A percentile compares a stretch with the other conserved stretches of the same genome.
Conservation (phyloP, 2,888 invertebrate genomes). For the Lymantria dispar region DNA sequence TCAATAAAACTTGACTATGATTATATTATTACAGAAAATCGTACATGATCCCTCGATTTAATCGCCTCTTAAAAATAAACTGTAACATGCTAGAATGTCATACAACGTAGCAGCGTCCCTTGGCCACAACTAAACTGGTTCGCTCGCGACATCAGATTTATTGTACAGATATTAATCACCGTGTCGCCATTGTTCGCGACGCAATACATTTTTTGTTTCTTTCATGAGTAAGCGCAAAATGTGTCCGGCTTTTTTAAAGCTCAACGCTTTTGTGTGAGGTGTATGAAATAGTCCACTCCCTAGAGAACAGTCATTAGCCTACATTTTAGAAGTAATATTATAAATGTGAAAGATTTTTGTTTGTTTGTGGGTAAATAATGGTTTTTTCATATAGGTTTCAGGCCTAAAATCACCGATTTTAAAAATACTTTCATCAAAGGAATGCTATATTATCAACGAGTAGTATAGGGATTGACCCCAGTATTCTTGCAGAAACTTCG, state of each 20-base stretch:
- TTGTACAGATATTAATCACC: slow-evolving; percentile 65
- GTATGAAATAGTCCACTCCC: slow-evolving; percentile 68
- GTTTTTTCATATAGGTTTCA: no score
- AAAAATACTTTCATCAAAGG: no score
- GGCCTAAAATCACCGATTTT: no score
- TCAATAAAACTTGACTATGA: background rate
- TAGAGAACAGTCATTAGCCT: slow-evolving; percentile 69
- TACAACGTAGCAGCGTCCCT: slow-evolving; percentile 1
- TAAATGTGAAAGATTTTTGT: no score
- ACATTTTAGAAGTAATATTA: slow-evolving; percentile 28
- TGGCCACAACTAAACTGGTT: slow-evolving; percentile 8
- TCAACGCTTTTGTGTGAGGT: slow-evolving; percentile 7
- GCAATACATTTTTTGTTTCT: slow-evolving; percentile 47
- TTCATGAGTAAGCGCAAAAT: slow-evolving; percentile 69
- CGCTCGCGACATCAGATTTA: slow-evolving; percentile 32
- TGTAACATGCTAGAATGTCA: slow-evolving; percentile 3
- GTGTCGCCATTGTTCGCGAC: slow-evolving; percentile 65
- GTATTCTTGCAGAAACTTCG: no score
- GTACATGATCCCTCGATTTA: background rate
- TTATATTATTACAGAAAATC: no score
- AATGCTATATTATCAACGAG: no score
- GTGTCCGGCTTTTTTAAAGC: slow-evolving; percentile 45
- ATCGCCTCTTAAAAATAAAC: background rate
- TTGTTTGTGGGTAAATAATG: no score
- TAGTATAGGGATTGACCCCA: no score